phyloP scores from a whole-genome alignment of 1,140 invertebrate genomes.

The Drosophila asahinai region DNA sequence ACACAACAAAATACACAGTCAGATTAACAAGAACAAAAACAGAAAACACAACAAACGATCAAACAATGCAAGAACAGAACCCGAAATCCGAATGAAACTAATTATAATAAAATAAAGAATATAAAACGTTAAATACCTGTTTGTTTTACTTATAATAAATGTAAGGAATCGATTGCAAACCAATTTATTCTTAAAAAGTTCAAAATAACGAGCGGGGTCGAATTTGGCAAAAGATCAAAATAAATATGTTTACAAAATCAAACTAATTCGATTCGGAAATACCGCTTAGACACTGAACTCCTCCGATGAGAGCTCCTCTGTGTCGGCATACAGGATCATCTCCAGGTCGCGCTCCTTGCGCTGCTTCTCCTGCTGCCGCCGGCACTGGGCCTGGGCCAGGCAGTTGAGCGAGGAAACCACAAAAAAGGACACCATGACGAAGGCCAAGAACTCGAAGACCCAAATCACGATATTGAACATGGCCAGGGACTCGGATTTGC shows the following conservation, averaged over 20 bases:
- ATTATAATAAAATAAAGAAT: slow-evolving; percentile 79
- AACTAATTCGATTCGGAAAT: background rate
- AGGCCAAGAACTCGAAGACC: slow-evolving; percentile 96
- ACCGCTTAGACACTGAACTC: slow-evolving; percentile 1
- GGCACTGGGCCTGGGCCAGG: slow-evolving; percentile 96
- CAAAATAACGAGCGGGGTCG: too few species aligned
- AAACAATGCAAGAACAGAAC: slow-evolving; percentile 56
- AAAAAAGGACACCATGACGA: slow-evolving; percentile 97
- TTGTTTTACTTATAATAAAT: background rate
- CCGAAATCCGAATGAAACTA: slow-evolving; percentile 67
- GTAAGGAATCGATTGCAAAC: background rate
- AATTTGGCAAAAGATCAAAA: background rate
- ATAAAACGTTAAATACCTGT: slow-evolving; percentile 62
- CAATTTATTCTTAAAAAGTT: background rate
- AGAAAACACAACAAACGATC: slow-evolving; percentile 33
- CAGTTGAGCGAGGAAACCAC: slow-evolving; percentile 98
- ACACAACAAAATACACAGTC: slow-evolving; percentile 39
- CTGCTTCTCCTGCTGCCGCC: slow-evolving; percentile 87
- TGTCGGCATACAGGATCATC: slow-evolving; percentile 3
- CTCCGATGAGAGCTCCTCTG: background rate
- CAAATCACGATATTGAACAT: slow-evolving; percentile 88
- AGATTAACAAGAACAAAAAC: slow-evolving; percentile 37
- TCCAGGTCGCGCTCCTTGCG: slow-evolving; percentile 7
- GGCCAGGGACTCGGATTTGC: slow-evolving; percentile 2
- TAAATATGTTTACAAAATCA: background rate